Evolutionary conservation across 92 coral and sea anemone species (phyloP), one percentile per base, ranked within the genome.

Genomic region (Epizoanthus fatuus): DNA sequence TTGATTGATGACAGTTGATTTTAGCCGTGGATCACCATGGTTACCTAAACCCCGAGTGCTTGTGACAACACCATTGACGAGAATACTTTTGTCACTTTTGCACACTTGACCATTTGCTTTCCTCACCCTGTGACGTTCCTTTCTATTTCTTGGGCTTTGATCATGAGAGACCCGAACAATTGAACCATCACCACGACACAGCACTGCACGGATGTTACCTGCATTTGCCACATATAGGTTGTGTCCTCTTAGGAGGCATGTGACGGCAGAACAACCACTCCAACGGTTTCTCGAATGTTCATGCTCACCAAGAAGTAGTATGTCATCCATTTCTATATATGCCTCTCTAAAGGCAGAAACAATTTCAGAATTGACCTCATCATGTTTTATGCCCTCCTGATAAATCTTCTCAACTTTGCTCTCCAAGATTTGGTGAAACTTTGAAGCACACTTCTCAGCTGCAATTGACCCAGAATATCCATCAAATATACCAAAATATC

Each of bases 201-300:
- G 75, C 60, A 93, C 85, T 2, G 96, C 98, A 57, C 95, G 92
- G 10, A 95, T 94, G 59, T 95, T 90, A 5, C 99, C 99, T 1
- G 94, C 98, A 89, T 97, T 97, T 13, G 99, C 98, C 16, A 97
- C 95, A 72, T 93, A 96, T 22, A 97, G 86, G 40, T 84, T 85
- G 32, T 92, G 86, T 19, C 95, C 96, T 3, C 97, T 73, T 8
- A 97, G 86, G 39, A 97, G 69, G 63, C 99, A 95, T 19, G 98
- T 93, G 0, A 89, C 65, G 4, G 99, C 99, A 5, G 99, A 97
- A 81, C 99, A 97, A 1, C 99, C 99, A 66, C 99, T 97, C 99
- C 99, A 97, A 2, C 99, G 97, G 63, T 97, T 97, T 42, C 99
- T 88, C 1, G 99, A 97, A 14, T 80, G 92, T 81, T 97, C 99